phyloP scores from a whole-genome alignment of 2,888 invertebrate genomes.

The Tetanocera ferruginea region DNA sequence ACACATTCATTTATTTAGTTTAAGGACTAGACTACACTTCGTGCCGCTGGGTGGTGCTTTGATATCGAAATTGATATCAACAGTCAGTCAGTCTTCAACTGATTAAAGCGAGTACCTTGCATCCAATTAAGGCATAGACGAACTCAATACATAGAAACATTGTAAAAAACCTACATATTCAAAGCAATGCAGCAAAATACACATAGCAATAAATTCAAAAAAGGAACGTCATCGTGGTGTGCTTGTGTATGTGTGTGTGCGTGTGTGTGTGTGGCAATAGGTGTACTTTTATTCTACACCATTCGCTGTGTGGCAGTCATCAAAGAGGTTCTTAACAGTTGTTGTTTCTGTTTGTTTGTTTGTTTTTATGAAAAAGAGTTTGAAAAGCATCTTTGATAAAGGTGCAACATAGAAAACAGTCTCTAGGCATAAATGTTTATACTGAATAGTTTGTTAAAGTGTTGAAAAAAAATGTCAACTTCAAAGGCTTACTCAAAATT shows the following conservation, averaged over 20 bases:
- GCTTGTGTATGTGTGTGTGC: no score
- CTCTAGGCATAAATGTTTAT: no score
- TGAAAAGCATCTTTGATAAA: not conserved
- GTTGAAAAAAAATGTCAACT: no score
- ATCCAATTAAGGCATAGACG: slow-evolving; percentile 1
- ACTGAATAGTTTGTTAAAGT: no score
- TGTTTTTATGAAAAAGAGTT: not conserved
- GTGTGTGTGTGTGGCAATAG: not conserved
- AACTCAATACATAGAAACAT: not conserved
- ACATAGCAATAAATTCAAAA: not conserved
- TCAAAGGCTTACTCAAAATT: no score
- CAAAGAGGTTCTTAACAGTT: slow-evolving; percentile 5
- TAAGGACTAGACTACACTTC: no score
- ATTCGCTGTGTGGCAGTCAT: not conserved
- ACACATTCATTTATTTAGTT: no score
- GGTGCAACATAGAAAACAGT: not conserved
- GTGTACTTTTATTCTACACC: not conserved
- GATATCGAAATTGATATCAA: slow-evolving; percentile 9
- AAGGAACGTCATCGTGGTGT: not conserved
- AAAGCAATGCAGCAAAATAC: not conserved
- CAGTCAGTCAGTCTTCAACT: not conserved
- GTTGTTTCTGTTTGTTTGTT: not conserved
- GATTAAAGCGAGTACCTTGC: not conserved
- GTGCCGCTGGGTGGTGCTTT: not conserved
- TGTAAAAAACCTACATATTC: not conserved